These are phyloP conservation scores for Orthonevra nobilis DNA, from an alignment of 2,888 invertebrate genomes.

Conservation along the genomic window DNA sequence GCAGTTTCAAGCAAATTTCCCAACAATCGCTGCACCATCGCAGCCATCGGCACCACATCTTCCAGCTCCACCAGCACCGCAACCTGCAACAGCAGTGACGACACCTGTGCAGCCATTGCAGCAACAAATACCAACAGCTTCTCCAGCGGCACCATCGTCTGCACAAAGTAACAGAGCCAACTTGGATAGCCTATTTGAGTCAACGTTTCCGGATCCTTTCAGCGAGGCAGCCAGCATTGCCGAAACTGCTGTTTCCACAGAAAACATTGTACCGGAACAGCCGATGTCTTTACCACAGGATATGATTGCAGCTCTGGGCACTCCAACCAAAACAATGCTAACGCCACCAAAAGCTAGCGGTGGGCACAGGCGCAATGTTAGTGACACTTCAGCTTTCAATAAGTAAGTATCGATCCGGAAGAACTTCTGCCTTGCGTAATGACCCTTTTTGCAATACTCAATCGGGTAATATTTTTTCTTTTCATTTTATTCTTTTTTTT, in stretches of 20 bases:
- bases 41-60: constrained; percentile 71
- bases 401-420: constrained; percentile 82
- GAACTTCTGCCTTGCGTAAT: constrained; percentile 41
- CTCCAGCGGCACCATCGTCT: constrained; percentile 59
- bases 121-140: constrained; percentile 58
- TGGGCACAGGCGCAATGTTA: constrained; percentile 89
- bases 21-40: constrained; percentile 74
- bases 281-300: constrained; percentile 63
- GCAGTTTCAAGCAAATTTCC: constrained; percentile 80
- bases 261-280: constrained; percentile 41
- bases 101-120: constrained; percentile 60
- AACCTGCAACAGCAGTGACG: constrained; percentile 42
- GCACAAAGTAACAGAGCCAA: constrained; percentile 38
- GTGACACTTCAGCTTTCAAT: constrained; percentile 91
- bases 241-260: constrained; percentile 71
- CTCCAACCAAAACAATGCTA: constrained; percentile 77
- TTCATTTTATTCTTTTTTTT: constrained; percentile 70
- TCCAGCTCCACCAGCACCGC: constrained; percentile 69
- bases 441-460: constrained; percentile 46
- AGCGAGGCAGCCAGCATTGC: constrained; percentile 80
- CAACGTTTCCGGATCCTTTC: constrained; percentile 87
- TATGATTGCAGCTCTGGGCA: constrained; percentile 71
- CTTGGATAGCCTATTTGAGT: constrained; percentile 84
- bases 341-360: constrained; percentile 75
- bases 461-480: constrained; percentile 23